Evolutionary conservation across 2,888 invertebrate species (phyloP), one percentile per base, ranked within the genome.

Genomic region (Troides aeacus): DNA sequence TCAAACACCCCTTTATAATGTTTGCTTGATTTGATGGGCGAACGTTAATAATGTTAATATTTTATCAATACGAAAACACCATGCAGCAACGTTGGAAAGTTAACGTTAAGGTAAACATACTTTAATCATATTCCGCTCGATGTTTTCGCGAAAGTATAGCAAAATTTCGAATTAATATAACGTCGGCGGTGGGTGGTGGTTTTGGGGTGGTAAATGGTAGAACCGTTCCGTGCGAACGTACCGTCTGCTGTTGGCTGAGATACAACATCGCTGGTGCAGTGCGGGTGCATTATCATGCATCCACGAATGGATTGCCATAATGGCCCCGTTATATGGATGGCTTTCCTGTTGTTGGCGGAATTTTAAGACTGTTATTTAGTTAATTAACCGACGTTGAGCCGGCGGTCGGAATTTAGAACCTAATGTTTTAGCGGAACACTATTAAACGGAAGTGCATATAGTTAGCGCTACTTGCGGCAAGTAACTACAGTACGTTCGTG

Each of bases 281-380:
- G 57, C 62, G 61, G 39, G 64, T 65, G 64, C 63, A 68, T 68
- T 69, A 69, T 62, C 60, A 65, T 69, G 46, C 62, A 66, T 50
- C 57, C 65, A 66, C 62, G 58, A 66, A 69, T 69, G 66, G 65
- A 69, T 69, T 62, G 69, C 66, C 39, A 46, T 69, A 62, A 69
- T 62, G 62, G 65, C 65, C 58, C 36, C 61, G 57, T 69, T 69
- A 66, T 69, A 66, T 66, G 60, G 64, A 69, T 64, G 46, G 62
- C 58, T 50, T 69, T 69, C 65, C 69, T 61, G 65, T 64, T 64
- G 68, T 66, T 58, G 65, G 69, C 58, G 61, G 50, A 53, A 62
- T 65, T 69, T 69, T 62, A 69, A 69, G 66, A 66, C 66, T 50
- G 66, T 66, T 69, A 66, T 69, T 69, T 66, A 50, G 50, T 66